Evolutionary conservation across 2,797 vertebrate species (phyloP), one percentile per base, ranked within the genome.

Genomic region (Lateolabrax maculatus): DNA sequence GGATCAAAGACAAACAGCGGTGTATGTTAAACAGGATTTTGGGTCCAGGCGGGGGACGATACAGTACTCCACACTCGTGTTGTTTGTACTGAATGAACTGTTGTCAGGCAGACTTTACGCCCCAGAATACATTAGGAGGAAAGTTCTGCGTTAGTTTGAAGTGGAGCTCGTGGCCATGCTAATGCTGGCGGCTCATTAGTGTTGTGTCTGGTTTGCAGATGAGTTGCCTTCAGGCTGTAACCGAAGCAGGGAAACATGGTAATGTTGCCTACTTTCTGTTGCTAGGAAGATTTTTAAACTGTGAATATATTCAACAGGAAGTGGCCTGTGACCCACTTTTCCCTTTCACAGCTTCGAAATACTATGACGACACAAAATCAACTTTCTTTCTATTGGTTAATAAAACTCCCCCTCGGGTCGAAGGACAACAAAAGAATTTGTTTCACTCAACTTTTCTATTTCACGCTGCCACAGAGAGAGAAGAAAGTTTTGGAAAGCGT

Each of bases 1-100:
- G 83, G 80, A 90, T 90, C 87, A 87, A 80, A 90, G 63, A 80
- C 83, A 75, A 79, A 82, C 76, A 60, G 61, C 0, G 53, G 60
- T 77, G 52, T 75, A 83, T 84, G 88, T 75, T 86, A 79, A 89
- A 46, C 48, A 78, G 71, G 52, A 43, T 15, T 76, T 18, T 78
- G 36, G 63, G 60, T 80, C 19, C 27, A 44, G 76, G 65, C 21
- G 36, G 68, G 48, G 71, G 31, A 11, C 11, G 9, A n/a, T 60
- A 58, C 61, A 56, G 37, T 62, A 43, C 60, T 10, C 10, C n/a
- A 21, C 16, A 1, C 39, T 63, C 18, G 29, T 9, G 48, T 23
- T 84, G 76, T 80, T 71, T 74, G 63, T 68, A 41, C 34, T 63
- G 51, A 58, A 41, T 48, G 5, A 23, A 41, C 23, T 51, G 82